These are phyloP conservation scores for Drosophila multiciliata DNA, from an alignment of 2,888 invertebrate genomes.

Conservation along the genomic window DNA sequence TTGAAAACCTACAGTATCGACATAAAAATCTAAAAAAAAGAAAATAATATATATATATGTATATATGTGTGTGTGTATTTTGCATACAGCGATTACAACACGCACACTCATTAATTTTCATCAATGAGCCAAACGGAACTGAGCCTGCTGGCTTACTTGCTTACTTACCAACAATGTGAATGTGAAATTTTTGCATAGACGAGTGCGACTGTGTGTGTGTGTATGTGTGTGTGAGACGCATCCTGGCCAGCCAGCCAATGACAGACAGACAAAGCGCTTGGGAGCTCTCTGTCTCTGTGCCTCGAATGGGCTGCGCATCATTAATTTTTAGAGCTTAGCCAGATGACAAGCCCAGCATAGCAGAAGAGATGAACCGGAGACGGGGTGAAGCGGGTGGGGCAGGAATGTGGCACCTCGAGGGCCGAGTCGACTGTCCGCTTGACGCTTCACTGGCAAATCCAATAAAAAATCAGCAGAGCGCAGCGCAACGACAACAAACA, in stretches of 20 bases:
- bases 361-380: constrained; percentile 17
- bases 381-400: constrained; percentile 14
- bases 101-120: constrained; percentile 79
- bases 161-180: constrained; percentile 40
- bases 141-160: constrained; percentile 66
- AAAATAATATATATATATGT: constrained; percentile 37
- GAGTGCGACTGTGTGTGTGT: constrained; percentile 12
- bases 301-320: constrained; percentile 82
- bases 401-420: constrained; percentile 44
- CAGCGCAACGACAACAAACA: constrained; percentile 48
- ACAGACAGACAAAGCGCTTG: constrained; percentile 48
- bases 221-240: constrained; percentile 14
- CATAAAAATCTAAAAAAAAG: constrained; percentile 50
- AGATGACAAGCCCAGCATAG: constrained; percentile 82
- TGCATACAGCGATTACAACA: constrained; percentile 65
- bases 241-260: constrained; percentile 63
- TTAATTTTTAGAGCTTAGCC: constrained; percentile 85
- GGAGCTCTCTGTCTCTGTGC: constrained; percentile 35
- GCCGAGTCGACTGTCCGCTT: constrained; percentile 46
- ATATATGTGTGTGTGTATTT: constrained; percentile 42
- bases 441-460: constrained; percentile 70
- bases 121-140: constrained; percentile 68
- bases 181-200: constrained; percentile 74
- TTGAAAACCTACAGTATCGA: constrained; percentile 48
- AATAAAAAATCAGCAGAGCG: constrained; percentile 62